Base-by-base conservation (phyloP, 2,797 vertebrate species). In the Fistularia commersonii region DNA sequence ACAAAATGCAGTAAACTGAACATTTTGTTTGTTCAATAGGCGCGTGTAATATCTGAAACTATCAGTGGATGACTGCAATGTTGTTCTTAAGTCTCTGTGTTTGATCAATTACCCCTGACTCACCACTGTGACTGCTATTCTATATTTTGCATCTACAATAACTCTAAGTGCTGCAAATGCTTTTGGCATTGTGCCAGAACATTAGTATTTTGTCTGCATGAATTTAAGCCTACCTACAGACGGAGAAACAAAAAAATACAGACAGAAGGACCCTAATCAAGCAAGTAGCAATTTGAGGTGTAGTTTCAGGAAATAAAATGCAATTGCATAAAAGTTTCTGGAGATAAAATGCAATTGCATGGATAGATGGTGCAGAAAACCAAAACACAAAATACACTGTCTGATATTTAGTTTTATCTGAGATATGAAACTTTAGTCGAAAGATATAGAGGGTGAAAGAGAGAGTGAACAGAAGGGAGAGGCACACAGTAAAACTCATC, bases 401-500 rank as follows among this genome's bases (percentile, higher is more conserved):
- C 56, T 60, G 44, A 51, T 61, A 56, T 33, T 65, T 34, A 49
- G 49, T 63, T 65, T 51, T 33, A 52, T 70, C 42, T 52, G 8
- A n/a, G 40, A 50, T 56, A 54, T 43, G 45, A 64, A 66, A 53
- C 41, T 54, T 56, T 45, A 74, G 47, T 70, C 62, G 53, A 15
- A 66, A 51, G 68, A 11, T 37, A 48, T 11, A 57, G n/a, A 59
- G 45, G 35, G 47, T 59, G 44, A 68, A 43, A 61, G 43, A 49
- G 39, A 50, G 44, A 68, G 33, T 1, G 34, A 77, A 54, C 52
- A 69, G 57, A 61, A 49, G 54, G 51, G 56, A 69, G 57, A 56
- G 51, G 49, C 44, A 64, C 62, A 67, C 44, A 31, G 63, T 70
- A 64, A 79, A 76, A 47, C 83, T 87, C 78, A 87, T 89, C 81